Conservation (phyloP, 2,797 vertebrate genomes). For the Tympanoctomys barrerae region DNA sequence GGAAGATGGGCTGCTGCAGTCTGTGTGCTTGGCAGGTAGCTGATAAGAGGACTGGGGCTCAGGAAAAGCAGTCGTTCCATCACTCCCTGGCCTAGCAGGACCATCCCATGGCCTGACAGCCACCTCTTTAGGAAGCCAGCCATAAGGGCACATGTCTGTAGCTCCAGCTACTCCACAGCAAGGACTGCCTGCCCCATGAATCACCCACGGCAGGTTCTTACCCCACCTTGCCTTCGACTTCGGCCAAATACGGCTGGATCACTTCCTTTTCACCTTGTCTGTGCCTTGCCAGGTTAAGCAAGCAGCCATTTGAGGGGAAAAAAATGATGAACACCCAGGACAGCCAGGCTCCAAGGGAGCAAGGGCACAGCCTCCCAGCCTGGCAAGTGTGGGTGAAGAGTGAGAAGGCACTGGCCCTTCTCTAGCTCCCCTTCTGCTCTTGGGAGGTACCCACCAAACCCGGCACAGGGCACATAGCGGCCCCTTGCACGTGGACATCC, state of each 20-base stretch:
- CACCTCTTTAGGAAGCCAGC: not conserved
- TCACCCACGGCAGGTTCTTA: not conserved
- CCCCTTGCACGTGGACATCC: not conserved
- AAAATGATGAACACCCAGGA: not conserved
- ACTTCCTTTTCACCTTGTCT: slow-evolving; percentile 67
- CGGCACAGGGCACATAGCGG: not conserved
- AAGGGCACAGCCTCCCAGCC: not conserved
- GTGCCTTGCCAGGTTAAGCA: not conserved
- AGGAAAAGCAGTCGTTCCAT: not conserved
- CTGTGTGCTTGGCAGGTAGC: not conserved
- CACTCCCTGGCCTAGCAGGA: not conserved
- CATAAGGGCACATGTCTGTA: not conserved
- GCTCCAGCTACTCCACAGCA: not conserved
- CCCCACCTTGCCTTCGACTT: not conserved
- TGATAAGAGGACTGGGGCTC: not conserved
- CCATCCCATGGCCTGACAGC: not conserved
- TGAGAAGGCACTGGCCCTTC: not conserved
- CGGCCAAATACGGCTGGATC: not conserved
- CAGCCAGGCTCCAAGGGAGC: not conserved
- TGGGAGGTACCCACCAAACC: not conserved
- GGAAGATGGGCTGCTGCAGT: not conserved
- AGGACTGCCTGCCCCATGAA: not conserved
- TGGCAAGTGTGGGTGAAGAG: not conserved
- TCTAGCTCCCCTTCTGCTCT: not conserved
- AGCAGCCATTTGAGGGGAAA: not conserved